phyloP scores from a whole-genome alignment of 2,113 vertebrate species.

The Saccopteryx bilineata region DNA sequence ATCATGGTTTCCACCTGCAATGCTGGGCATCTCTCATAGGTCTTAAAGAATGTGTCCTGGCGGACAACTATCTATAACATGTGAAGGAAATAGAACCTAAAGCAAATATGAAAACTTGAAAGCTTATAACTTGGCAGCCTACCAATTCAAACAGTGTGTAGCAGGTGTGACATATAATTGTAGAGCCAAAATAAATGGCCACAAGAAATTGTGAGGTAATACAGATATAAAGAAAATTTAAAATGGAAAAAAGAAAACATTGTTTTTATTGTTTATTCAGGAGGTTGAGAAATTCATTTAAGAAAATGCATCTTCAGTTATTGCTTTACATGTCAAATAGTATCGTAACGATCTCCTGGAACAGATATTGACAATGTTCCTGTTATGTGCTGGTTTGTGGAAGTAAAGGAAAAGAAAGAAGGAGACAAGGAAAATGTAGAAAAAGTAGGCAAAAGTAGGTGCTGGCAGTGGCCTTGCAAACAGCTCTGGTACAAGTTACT shows the following conservation, averaged over 20 bases:
- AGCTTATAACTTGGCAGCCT: constrained; percentile 76
- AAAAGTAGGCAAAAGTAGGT: constrained; percentile 21
- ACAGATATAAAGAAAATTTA: constrained; percentile 68
- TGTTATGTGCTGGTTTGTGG: constrained; percentile 25
- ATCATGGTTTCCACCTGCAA: constrained; percentile 1
- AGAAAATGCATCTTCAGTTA: constrained; percentile 60
- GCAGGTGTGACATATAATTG: constrained; percentile 64
- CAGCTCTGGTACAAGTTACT: neutral
- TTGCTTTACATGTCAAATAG: constrained; percentile 13
- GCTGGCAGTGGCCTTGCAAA: neutral
- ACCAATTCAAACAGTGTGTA: constrained; percentile 76
- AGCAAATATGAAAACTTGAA: constrained; percentile 71
- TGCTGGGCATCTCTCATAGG: neutral
- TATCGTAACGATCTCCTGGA: constrained; percentile 55
- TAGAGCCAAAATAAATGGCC: constrained; percentile 79
- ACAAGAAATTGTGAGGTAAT: constrained; percentile 71
- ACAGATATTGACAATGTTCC: neutral
- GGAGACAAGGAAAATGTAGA: neutral
- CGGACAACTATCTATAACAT: constrained; percentile 50
- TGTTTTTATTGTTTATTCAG: constrained; percentile 71
- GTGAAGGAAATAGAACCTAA: constrained; percentile 56
- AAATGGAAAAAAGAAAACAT: constrained; percentile 70
- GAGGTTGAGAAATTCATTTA: constrained; percentile 61
- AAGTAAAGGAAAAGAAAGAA: neutral
- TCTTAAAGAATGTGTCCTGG: constrained; percentile 10